Percentiles rank a stretch among this genome's conserved stretches.
phyloP scores from a whole-genome alignment of 2,113 vertebrate genomes.

The Gopherus evgoodei region DNA sequence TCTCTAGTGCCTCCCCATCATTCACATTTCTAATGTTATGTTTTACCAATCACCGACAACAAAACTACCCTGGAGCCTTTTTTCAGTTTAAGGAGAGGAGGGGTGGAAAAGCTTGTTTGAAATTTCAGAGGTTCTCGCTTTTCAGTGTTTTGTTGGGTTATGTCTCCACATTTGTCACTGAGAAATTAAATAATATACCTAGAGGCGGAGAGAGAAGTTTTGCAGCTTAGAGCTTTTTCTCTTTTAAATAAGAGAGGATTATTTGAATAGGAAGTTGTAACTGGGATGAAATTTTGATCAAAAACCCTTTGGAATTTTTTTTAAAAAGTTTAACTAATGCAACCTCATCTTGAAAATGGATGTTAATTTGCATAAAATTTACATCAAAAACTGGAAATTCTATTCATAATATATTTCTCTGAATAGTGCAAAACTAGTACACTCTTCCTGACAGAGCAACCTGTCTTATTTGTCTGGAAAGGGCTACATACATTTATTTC shows the following conservation, averaged over 20 bases:
- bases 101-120: not conserved
- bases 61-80: constrained; percentile 47
- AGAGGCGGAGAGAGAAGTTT: constrained; percentile 5
- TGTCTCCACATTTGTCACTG: constrained; percentile 46
- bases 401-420: constrained; percentile 20
- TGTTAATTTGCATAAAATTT: constrained; percentile 59
- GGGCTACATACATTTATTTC: not conserved
- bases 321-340: constrained; percentile 1
- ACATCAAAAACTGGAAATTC: constrained; percentile 28
- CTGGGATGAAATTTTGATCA: constrained; percentile 39
- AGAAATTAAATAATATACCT: constrained; percentile 49
- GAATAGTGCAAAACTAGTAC: not conserved
- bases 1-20: constrained; percentile 27
- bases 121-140: not conserved
- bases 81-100: not conserved
- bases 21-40: not conserved
- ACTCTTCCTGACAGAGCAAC: not conserved
- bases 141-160: not conserved
- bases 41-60: constrained; percentile 57
- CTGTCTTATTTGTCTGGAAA: not conserved
- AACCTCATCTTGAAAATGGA: constrained; percentile 2
- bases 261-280: constrained; percentile 26
- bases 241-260: constrained; percentile 19
- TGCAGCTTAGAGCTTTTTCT: not conserved
- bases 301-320: not conserved